Evolutionary conservation across 2,797 vertebrate genomes (phyloP).

Genomic region (Glossophaga mutica): DNA sequence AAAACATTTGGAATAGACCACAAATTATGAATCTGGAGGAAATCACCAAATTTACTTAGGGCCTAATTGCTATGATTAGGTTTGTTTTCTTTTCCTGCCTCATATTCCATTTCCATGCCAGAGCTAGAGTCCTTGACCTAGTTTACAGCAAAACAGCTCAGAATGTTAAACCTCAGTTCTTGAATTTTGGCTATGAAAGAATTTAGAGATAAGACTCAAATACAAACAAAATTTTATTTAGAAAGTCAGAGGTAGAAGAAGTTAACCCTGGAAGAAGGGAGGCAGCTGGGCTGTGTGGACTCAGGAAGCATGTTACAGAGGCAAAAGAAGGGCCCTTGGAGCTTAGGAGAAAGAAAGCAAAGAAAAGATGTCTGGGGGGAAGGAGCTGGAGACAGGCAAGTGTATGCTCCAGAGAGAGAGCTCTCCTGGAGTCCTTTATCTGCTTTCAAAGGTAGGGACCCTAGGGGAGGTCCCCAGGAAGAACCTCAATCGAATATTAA

Average conservation of each 20-base stretch:
- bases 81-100: not conserved
- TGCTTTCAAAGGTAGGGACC: not conserved
- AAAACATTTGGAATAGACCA: not conserved
- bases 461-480: not conserved
- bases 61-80: not conserved
- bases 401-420: not conserved
- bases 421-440: not conserved
- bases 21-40: not conserved
- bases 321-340: not conserved
- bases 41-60: not conserved
- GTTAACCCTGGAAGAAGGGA: not conserved
- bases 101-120: not conserved
- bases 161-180: not conserved
- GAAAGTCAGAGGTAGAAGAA: not conserved
- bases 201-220: not conserved
- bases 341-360: not conserved
- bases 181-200: not conserved
- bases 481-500: not conserved
- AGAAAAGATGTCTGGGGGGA: not conserved
- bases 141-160: not conserved
- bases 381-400: not conserved
- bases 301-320: not conserved
- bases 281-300: not conserved
- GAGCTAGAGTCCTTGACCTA: not conserved
- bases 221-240: not conserved